Base-by-base conservation (phyloP, 2,797 vertebrate species). In the Aplochiton taeniatus region DNA sequence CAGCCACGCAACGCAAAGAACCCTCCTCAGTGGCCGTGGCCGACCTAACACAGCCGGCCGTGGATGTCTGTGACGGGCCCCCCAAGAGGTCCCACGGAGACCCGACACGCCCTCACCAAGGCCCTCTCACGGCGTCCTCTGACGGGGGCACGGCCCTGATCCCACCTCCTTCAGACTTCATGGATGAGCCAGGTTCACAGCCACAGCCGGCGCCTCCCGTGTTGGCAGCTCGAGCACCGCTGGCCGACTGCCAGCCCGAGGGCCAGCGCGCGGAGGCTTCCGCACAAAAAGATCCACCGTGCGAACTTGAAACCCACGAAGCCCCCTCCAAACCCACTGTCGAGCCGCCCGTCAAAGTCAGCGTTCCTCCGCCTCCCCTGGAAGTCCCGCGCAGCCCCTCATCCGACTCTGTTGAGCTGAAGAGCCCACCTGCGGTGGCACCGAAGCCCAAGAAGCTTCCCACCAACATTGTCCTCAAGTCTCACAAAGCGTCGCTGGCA, bases 371-470 rank as follows among this genome's bases (percentile, higher is more conserved):
- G 0, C 10, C 66, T 11, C 53, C 54, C 53, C 42, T 72, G 4
- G 76, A 75, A 18, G 9, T 13, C 1, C 61, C 12, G 1, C 11
- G 63, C 6, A 44, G 0, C 58, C 65, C 61, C 42, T 53, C 11
- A 53, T 54, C 81, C 44, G 88, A 86, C 6, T 8, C 53, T 0
- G 0, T 17, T n/a, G 90, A 90, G 54, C 74, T 77, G 58, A 94
- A 65, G 4, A 90, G 85, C 60, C 94, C 95, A 6, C 94, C 94
- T 0, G 89, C 82, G 3, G 92, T 93, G 61, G 93, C 94, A 11
- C 94, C 96, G 1, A 98, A 97, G 72, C 93, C 95, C 0, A 94
- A 95, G 61, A 95, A 87, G 75, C 72, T 98, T 70, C 96, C 97
- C 0, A 84, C 95, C 1, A 97, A 95, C 69, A 98, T 98, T 16